These are phyloP conservation scores for Sebastes nivosus DNA, from an alignment of 2,797 vertebrate genomes.

Conservation along the genomic window DNA sequence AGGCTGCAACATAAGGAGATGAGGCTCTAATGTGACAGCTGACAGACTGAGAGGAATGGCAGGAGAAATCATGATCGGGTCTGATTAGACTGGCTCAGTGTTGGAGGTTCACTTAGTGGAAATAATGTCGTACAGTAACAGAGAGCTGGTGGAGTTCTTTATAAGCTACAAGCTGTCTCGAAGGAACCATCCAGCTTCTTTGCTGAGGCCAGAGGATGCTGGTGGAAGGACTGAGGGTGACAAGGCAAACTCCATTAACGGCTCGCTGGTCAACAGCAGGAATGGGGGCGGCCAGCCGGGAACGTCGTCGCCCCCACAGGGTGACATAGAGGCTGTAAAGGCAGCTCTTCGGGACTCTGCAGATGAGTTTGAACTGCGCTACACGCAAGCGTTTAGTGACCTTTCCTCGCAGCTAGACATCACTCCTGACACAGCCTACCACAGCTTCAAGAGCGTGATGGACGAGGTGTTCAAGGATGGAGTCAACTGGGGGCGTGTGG, in stretches of 20 bases:
- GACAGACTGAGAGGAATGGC: constrained; percentile 31
- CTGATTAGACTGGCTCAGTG: constrained; percentile 42
- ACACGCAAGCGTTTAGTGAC: constrained; percentile 90
- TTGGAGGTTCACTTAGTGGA: constrained; percentile 28
- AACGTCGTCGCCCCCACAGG: neutral
- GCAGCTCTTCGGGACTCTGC: constrained; percentile 88
- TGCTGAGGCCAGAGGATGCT: constrained; percentile 72
- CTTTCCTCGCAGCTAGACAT: constrained; percentile 93
- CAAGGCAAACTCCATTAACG: constrained; percentile 43
- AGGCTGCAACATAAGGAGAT: constrained; percentile 18
- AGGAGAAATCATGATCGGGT: constrained; percentile 28
- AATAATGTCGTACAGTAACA: constrained; percentile 90
- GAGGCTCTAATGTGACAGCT: constrained; percentile 26
- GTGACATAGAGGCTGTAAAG: constrained; percentile 81
- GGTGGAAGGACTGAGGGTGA: constrained; percentile 55
- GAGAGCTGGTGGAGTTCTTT: constrained; percentile 93
- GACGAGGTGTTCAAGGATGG: constrained; percentile 95
- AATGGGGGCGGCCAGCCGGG: neutral
- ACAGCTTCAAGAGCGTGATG: constrained; percentile 95
- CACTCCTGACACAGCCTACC: constrained; percentile 90
- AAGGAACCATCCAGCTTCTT: constrained; percentile 86
- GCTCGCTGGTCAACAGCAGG: constrained; percentile 24
- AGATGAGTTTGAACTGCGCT: constrained; percentile 93
- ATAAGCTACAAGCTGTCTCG: constrained; percentile 93
- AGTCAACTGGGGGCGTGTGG: constrained; percentile 97